Conservation (phyloP, 2,797 vertebrate species). For the Notolabrus celidotus region DNA sequence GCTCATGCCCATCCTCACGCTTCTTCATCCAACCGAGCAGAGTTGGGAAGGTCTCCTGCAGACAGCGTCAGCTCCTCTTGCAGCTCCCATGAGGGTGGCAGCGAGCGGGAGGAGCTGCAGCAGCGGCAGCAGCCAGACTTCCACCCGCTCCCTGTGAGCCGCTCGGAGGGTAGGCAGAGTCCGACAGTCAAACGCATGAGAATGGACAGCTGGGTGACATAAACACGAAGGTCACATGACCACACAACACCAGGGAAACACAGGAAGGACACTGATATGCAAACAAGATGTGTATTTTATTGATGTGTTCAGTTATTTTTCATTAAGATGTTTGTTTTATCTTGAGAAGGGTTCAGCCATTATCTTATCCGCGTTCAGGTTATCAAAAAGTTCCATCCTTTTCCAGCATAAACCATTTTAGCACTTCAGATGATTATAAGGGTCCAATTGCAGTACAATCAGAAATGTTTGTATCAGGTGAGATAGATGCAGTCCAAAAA, state of each 20-base stretch:
- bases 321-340: constrained; percentile 47
- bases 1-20: constrained; percentile 60
- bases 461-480: constrained; percentile 50
- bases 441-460: constrained; percentile 53
- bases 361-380: constrained; percentile 2
- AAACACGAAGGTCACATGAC: constrained; percentile 56
- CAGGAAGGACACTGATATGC: constrained; percentile 68
- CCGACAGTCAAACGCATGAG: constrained; percentile 93
- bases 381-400: constrained; percentile 6
- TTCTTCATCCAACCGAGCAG: constrained; percentile 79
- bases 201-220: constrained; percentile 97
- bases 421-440: constrained; percentile 44
- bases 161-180: constrained; percentile 87
- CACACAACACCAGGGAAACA: constrained; percentile 27
- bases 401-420: constrained; percentile 1
- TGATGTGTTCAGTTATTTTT: constrained; percentile 43
- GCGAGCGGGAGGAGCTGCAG: constrained; percentile 92
- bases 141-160: constrained; percentile 82
- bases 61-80: constrained; percentile 95
- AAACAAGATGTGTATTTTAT: constrained; percentile 52
- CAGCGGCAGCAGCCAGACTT: constrained; percentile 88
- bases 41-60: constrained; percentile 91
- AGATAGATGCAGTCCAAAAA: constrained; percentile 68
- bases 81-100: constrained; percentile 95
- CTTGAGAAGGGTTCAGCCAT: constrained; percentile 1